Percentiles rank a stretch among this genome's conserved stretches.
phyloP scores from a whole-genome alignment of 92 coral and sea anemone species.

The Parazoanthus swiftii region DNA sequence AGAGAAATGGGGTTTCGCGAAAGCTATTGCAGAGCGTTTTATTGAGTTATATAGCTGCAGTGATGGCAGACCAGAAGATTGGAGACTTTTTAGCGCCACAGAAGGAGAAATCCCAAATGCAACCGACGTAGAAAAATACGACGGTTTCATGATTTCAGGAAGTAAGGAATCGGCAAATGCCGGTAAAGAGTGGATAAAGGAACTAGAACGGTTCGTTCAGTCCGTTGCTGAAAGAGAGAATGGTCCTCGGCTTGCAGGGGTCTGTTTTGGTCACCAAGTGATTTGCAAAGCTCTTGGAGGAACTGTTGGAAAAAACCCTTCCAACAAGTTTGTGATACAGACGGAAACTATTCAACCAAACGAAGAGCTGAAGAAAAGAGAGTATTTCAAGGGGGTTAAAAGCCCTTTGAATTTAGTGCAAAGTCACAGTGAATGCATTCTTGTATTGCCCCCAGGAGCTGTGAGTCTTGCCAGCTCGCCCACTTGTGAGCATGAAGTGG shows the following conservation, averaged over 20 bases:
- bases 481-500: conserved; percentile 76
- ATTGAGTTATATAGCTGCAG: conserved; percentile 26
- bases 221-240: conserved; percentile 48
- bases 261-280: conserved; percentile 89
- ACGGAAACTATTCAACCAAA: conserved; percentile 59
- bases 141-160: conserved; percentile 75
- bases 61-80: conserved; percentile 34
- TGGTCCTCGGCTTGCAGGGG: conserved; percentile 68
- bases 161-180: conserved; percentile 75
- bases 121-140: conserved; percentile 58
- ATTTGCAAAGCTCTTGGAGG: conserved; percentile 85
- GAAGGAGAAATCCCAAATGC: conserved; percentile 61
- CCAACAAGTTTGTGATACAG: conserved; percentile 66
- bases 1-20: conserved; percentile 81
- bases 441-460: conserved; percentile 70
- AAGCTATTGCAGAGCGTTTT: conserved; percentile 53
- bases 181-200: conserved; percentile 62
- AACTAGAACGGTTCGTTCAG: conserved; percentile 53
- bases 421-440: conserved; percentile 80
- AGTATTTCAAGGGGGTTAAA: conserved; percentile 45
- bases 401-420: conserved; percentile 62
- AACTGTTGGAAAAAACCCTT: conserved; percentile 66
- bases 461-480: conserved; percentile 63
- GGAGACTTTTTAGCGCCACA: conserved; percentile 62
- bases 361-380: conserved; percentile 33